Evolutionary conservation across 2,113 vertebrate species (phyloP).

Genomic region (Mobula birostris): DNA sequence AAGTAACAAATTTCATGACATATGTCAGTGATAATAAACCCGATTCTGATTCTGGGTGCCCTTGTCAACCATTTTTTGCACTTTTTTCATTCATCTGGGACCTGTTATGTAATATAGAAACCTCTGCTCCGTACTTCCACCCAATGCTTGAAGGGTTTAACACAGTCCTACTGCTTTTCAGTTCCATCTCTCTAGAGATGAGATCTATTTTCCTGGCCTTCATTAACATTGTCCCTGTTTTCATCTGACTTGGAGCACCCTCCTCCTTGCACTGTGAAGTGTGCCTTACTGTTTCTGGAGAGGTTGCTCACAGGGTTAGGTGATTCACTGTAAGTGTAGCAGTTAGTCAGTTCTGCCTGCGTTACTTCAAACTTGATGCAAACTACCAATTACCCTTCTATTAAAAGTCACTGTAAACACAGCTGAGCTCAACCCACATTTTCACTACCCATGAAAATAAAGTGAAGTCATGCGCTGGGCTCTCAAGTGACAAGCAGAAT

Average conservation of each 20-base stretch:
- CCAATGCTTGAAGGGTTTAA: not conserved
- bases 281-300: not conserved
- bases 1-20: no score
- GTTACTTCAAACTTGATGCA: not conserved
- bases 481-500: not conserved
- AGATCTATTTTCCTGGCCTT: not conserved
- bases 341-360: not conserved
- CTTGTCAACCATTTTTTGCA: not conserved
- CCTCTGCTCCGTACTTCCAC: not conserved
- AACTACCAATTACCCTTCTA: slow-evolving; percentile 26
- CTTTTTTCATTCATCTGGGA: not conserved
- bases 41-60: no score
- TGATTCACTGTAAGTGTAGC: not conserved
- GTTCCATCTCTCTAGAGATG: not conserved
- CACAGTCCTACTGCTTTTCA: not conserved
- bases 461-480: not conserved
- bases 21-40: no score
- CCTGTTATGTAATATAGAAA: not conserved
- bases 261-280: not conserved
- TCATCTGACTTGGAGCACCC: not conserved
- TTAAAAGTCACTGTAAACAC: slow-evolving; percentile 27
- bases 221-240: not conserved
- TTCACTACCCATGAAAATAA: not conserved
- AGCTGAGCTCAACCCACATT: slow-evolving; percentile 12
- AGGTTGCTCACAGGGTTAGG: not conserved